Percentiles rank a stretch among this genome's conserved stretches.
phyloP scores from a whole-genome alignment of 2,888 invertebrate species.

The Cryptocheilus praepositus region DNA sequence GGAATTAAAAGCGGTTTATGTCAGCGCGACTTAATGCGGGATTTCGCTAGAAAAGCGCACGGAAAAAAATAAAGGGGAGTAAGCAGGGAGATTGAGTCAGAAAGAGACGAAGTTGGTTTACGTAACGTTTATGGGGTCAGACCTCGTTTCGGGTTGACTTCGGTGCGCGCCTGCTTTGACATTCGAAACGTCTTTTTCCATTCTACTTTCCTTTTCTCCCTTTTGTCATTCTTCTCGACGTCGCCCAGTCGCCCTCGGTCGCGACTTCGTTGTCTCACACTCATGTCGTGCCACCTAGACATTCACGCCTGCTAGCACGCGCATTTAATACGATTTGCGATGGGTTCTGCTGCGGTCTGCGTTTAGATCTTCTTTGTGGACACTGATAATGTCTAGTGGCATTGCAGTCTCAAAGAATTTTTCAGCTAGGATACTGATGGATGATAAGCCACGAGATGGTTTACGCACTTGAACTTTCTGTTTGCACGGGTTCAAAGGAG shows the following conservation, averaged over 20 bases:
- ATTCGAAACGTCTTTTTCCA: constrained; percentile 30
- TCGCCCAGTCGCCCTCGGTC: constrained; percentile 7
- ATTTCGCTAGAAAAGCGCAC: constrained; percentile 38
- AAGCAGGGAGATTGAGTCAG: constrained; percentile 1
- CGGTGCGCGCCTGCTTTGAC: constrained; percentile 33
- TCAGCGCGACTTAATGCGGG: constrained; percentile 33
- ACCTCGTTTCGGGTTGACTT: constrained; percentile 49
- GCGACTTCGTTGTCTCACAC: constrained; percentile 1
- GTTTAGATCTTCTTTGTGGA: no score
- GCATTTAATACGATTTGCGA: constrained; percentile 41
- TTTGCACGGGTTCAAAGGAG: no score
- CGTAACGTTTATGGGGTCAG: constrained; percentile 50
- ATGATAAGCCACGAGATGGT: no score
- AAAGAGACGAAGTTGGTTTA: constrained; percentile 35
- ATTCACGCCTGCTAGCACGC: constrained; percentile 50
- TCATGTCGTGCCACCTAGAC: constrained; percentile 40
- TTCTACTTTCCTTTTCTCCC: constrained; percentile 6
- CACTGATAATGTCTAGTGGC: no score
- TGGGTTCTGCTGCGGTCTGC: constrained; percentile 8
- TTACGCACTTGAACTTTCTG: no score
- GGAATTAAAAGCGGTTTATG: constrained; percentile 46
- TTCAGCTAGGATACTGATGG: no score
- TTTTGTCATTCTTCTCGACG: constrained; percentile 8
- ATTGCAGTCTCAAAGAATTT: background rate
- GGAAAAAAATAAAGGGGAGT: constrained; percentile 29